These are phyloP conservation scores for Cyclophora albipunctata DNA, from an alignment of 2,888 invertebrate genomes.

Conservation along the genomic window DNA sequence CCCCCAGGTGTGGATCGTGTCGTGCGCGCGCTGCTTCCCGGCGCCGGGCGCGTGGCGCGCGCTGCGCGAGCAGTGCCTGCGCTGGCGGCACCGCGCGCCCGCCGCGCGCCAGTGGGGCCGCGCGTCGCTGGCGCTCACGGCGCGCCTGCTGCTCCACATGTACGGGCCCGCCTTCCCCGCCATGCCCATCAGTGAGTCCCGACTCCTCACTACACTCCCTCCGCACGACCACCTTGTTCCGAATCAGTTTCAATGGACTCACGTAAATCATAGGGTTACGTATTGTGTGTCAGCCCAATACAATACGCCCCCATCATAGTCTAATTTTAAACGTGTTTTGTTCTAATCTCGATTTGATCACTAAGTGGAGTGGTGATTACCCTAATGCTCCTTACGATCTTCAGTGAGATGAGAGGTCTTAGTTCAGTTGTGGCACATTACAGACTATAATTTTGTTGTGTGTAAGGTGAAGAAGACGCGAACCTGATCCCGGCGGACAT, in stretches of 20 bases:
- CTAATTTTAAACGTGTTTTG: too few relatives aligned
- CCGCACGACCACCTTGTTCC: too few relatives aligned
- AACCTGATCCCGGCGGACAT: conserved; percentile 88
- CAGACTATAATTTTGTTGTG: too few relatives aligned
- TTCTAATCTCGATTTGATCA: too few relatives aligned
- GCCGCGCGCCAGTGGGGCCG: conserved; percentile 96
- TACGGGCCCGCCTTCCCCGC: conserved; percentile 90
- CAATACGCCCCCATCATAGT: too few relatives aligned
- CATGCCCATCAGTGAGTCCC: conserved; percentile 81
- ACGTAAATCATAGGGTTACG: too few relatives aligned
- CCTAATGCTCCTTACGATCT: too few relatives aligned
- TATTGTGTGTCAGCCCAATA: too few relatives aligned
- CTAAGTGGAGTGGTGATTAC: too few relatives aligned
- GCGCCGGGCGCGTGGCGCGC: conserved; percentile 97
- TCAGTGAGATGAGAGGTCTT: too few relatives aligned
- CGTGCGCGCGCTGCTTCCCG: conserved; percentile 83
- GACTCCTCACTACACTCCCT: not conserved
- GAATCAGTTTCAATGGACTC: too few relatives aligned
- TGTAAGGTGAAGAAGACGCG: conserved; percentile 87
- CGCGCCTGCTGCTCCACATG: conserved; percentile 88
- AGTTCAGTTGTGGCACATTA: too few relatives aligned
- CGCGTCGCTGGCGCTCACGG: conserved; percentile 91
- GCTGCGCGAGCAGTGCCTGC: conserved; percentile 90
- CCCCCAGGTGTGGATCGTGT: conserved; percentile 13
- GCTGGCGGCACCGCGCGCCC: conserved; percentile 95